A percentile compares a stretch with the other conserved stretches of the same genome.
phyloP scores from a whole-genome alignment of 2,113 vertebrate species.

The Thamnaconus septentrionalis region DNA sequence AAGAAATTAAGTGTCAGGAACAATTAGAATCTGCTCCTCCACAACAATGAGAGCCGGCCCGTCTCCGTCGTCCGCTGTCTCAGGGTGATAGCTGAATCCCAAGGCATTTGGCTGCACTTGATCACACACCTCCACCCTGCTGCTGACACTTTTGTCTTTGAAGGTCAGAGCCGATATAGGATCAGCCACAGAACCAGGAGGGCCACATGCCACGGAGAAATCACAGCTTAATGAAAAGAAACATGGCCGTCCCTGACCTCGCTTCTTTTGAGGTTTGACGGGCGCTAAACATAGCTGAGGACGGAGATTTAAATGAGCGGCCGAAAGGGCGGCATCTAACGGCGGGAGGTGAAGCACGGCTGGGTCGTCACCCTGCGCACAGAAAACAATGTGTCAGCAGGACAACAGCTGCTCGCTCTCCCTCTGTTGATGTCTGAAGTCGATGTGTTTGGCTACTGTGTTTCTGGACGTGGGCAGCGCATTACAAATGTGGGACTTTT shows the following conservation, averaged over 20 bases:
- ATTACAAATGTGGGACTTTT: no score
- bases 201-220: constrained; percentile 15
- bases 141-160: constrained; percentile 5
- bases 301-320: background rate
- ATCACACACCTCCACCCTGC: no score
- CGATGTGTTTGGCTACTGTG: background rate
- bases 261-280: constrained; percentile 1
- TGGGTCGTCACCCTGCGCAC: constrained; percentile 10
- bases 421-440: no score
- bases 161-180: constrained; percentile 18
- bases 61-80: no score
- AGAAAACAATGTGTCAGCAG: background rate
- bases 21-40: no score
- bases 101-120: no score
- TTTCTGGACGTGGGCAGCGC: no score
- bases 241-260: constrained; percentile 10
- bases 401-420: constrained; percentile 8
- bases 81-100: no score
- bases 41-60: no score
- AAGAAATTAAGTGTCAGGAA: no score
- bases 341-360: constrained; percentile 9
- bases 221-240: constrained; percentile 32
- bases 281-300: background rate
- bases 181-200: constrained; percentile 15
- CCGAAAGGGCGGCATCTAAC: constrained; percentile 5